Conservation (phyloP, 2,888 invertebrate genomes). For the Pristionchus mayeri region DNA sequence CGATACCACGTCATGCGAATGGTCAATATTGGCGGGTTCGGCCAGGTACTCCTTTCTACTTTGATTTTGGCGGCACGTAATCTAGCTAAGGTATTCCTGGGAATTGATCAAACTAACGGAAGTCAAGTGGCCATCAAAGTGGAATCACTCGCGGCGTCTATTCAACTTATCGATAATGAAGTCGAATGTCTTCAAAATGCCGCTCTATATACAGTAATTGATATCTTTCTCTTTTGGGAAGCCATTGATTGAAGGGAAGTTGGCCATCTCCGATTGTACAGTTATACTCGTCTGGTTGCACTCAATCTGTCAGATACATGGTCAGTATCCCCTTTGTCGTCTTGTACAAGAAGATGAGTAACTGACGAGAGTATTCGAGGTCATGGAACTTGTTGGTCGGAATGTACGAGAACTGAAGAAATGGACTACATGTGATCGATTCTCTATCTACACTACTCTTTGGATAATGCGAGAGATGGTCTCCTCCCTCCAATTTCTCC, state of each 20-base stretch:
- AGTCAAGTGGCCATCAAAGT: constrained; percentile 40
- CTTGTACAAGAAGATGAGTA: too few species aligned
- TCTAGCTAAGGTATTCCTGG: constrained; percentile 39
- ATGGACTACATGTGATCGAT: constrained; percentile 54
- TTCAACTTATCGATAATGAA: constrained; percentile 37
- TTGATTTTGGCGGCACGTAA: neutral
- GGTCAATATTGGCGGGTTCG: constrained; percentile 45
- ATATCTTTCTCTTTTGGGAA: neutral
- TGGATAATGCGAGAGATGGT: constrained; percentile 63
- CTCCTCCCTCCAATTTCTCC: constrained; percentile 56
- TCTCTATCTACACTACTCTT: constrained; percentile 55
- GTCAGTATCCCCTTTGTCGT: neutral
- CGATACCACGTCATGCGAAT: constrained; percentile 12
- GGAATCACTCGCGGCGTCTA: constrained; percentile 31
- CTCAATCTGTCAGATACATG: constrained; percentile 27
- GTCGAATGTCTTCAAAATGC: constrained; percentile 37
- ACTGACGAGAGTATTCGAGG: too few species aligned
- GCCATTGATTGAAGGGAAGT: neutral
- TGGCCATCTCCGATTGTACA: constrained; percentile 30
- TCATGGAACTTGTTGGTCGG: constrained; percentile 65
- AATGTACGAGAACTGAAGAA: constrained; percentile 64
- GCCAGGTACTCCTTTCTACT: constrained; percentile 25
- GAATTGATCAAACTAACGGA: neutral
- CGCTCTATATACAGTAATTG: neutral
- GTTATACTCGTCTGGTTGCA: constrained; percentile 34